Base-by-base conservation (phyloP, 2,797 vertebrate genomes). In the Loris lydekkerianus region DNA sequence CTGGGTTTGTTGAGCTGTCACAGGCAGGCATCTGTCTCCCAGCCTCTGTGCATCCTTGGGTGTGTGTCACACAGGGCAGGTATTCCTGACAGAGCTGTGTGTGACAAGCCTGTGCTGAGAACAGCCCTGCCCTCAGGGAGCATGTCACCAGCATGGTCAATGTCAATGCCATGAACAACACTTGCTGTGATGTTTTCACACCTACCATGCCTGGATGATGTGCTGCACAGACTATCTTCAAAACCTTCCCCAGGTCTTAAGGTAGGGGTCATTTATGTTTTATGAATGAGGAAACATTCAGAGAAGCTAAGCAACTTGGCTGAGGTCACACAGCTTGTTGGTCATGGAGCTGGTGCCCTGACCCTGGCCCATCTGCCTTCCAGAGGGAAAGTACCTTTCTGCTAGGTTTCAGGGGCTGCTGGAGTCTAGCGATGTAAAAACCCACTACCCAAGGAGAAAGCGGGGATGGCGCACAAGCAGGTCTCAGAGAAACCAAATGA, bases 101-200 rank as follows among this genome's bases (percentile, higher is more conserved):
- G 53, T 15, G 56, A 14, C 3, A 11, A 43, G 53, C 25, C 60
- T 84, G 43, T 23, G 86, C 37, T 20, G 27, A 49, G 69, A 34
- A 8, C 4, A 18, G 2, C 49, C 25, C 65, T 67, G 75, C 29
- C 34, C n/a, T 61, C 13, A 0, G 7, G 14, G n/a, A 60, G 31
- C 46, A 5, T 25, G 1, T n/a, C 1, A 8, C 53, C 23, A 1
- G 20, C 37, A 73, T 23, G 6, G 10, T 13, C 3, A 2, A 0
- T 21, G 15, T 18, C 27, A 27, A 27, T 29, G 10, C 49, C 8
- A 0, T 23, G n/a, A 61, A 17, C 21, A 1, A 49, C 3, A 9
- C n/a, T 29, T 21, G 2, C 20, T 0, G 14, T 53, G 49, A 4
- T 29, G 5, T 31, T 4, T 4, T 3, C 60, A 17, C 25, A 1